Base-by-base conservation (phyloP, 1,140 invertebrate genomes). In the Drosophila burlai region DNA sequence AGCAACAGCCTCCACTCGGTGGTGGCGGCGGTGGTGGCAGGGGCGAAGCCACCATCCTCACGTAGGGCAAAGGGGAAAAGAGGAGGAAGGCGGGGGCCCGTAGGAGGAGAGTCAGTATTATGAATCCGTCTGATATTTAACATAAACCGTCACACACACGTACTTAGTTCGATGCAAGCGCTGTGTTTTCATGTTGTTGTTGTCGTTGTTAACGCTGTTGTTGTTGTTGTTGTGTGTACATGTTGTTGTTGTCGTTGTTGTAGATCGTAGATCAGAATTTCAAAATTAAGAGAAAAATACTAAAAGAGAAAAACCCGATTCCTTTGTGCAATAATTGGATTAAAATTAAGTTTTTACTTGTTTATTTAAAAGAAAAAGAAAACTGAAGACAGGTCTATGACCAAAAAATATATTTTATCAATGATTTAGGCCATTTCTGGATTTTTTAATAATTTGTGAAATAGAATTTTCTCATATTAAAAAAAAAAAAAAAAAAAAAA, bases 51-150 rank as follows among this genome's bases (percentile, higher is more conserved):
- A 81, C 46, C 77, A 58, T 87, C 47, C 73, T 89, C 47, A 87
- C 84, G 49, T 87, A 87, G 52, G 21, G 52, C 21, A 24, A 24
- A 21, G 29, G 4, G 45, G 40, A 38, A n/a, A 38, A n/a, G 15
- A 31, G 45, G 31, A 38, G 38, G 15, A 31, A 31, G n/a, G 50
- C 11, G 50, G 31, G n/a, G 15, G 31, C 15, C 34, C 29, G 3
- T 11, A 36, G 29, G 21, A 36, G 29, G 21, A 36, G 76, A 75
- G 73, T 86, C 84, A 89, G 85, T 90, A 90, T 90, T 90, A 90
- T 90, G 85, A 90, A 90, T 90, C 85, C 85, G 85, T 90, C 85
- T 81, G 81, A 89, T 90, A 90, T 80, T 80, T 75, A 76, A 67
- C 46, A 65, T 82, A 47, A 80, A 73, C 66, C 69, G 69, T 73